Conservation (phyloP, 2,113 vertebrate genomes). For the Pterocles gutturalis region DNA sequence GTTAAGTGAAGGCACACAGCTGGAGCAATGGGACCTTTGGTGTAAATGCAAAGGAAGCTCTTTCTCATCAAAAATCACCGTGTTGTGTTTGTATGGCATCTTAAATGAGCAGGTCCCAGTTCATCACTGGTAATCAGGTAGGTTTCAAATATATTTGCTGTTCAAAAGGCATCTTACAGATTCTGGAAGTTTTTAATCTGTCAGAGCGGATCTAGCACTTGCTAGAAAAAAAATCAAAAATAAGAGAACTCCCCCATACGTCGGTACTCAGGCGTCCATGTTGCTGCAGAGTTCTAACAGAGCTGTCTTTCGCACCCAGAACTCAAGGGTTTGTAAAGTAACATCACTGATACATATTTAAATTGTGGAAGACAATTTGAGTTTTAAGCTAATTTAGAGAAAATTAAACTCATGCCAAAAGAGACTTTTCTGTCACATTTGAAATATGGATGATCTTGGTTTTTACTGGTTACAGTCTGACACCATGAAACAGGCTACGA, state of each 20-base stretch:
- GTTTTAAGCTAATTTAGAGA: background rate
- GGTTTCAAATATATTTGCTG: background rate
- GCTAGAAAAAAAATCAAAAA: background rate
- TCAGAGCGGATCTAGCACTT: background rate
- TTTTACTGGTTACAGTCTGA: background rate
- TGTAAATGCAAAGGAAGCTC: background rate
- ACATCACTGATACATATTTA: rapidly evolving
- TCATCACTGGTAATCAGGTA: background rate
- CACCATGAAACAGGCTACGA: background rate
- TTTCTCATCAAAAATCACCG: background rate
- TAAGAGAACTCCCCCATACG: rapidly evolving
- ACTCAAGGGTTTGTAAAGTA: background rate
- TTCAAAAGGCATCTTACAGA: background rate
- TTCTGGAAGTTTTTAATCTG: background rate
- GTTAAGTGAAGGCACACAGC: background rate
- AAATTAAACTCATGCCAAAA: background rate
- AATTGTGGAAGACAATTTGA: background rate
- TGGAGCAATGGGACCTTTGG: background rate
- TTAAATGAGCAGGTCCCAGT: background rate
- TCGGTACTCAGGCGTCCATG: background rate
- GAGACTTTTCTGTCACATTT: background rate
- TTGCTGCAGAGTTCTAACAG: background rate
- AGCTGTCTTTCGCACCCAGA: background rate
- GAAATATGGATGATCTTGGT: background rate
- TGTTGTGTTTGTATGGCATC: background rate